Base-by-base conservation (phyloP, 2,797 vertebrate species). In the Esox masquinongy region DNA sequence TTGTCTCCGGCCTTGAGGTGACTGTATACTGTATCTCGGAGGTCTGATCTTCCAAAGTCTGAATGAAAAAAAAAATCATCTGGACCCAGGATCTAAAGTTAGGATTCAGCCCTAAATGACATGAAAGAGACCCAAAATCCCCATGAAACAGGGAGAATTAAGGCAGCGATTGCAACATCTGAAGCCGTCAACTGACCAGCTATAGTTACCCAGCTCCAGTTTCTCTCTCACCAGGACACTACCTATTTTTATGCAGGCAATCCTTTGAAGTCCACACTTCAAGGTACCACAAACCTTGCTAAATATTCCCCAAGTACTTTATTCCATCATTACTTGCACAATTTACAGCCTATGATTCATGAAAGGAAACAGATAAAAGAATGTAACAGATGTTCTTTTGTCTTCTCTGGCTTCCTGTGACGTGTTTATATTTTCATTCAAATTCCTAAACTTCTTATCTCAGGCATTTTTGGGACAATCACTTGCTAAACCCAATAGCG, bases 331-430 rank as follows among this genome's bases (percentile, higher is more conserved):
- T 17, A 26, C 15, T 66, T 31, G 24, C 26, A 29, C 64, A 51
- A 29, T 47, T 69, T 31, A 49, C 72, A 72, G 67, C 22, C 75
- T 51, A 66, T 73, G 85, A 22, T 75, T 12, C 72, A 76, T 74
- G 51, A 50, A 79, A 64, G 77, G 77, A 75, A 61, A 69, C n/a
- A 59, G 76, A 82, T 74, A 68, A 83, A 77, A 84, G 75, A 82
- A 79, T 69, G 29, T 0, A 39, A 79, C 88, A 89, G 81, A 86
- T 89, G 84, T 76, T 83, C 77, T 74, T 86, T 84, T 82, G 79
- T 82, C 77, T 63, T 47, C 77, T 83, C 59, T 74, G 22, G 63
- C 68, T 31, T 69, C 14, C 43, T 4, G 29, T 73, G 56, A 70
- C 43, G 43, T 50, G 72, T 24, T 77, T 79, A 49, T 72, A 26